These are phyloP conservation scores for Xylocopa sonorina DNA, from an alignment of 1,140 invertebrate species.

Conservation along the genomic window DNA sequence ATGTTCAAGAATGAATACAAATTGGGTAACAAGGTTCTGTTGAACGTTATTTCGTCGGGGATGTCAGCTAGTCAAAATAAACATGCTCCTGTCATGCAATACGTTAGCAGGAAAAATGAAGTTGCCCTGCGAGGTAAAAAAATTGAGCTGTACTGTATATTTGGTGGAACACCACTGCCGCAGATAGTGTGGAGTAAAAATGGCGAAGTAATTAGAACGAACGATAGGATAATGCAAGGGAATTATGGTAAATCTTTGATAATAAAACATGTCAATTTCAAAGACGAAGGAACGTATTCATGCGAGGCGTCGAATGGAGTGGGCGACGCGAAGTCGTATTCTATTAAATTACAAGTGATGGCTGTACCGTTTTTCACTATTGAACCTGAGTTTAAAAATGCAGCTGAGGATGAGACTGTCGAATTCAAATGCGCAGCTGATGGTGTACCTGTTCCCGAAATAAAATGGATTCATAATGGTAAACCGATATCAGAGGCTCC, in stretches of 20 bases:
- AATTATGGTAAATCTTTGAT: constrained; percentile 96
- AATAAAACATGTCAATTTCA: constrained; percentile 92
- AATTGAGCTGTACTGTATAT: constrained; percentile 93
- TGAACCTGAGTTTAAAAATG: constrained; percentile 94
- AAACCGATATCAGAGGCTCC: constrained; percentile 90
- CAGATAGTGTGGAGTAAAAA: constrained; percentile 93
- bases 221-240: constrained; percentile 89
- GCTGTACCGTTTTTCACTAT: constrained; percentile 95
- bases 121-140: constrained; percentile 91
- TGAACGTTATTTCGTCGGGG: constrained; percentile 90
- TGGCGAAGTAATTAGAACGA: constrained; percentile 85
- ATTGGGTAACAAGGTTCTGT: constrained; percentile 90
- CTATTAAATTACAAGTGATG: constrained; percentile 91
- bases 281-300: constrained; percentile 93
- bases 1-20: constrained; percentile 95
- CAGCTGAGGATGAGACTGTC: constrained; percentile 95
- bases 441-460: constrained; percentile 94
- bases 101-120: constrained; percentile 92
- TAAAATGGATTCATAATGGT: constrained; percentile 99
- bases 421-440: constrained; percentile 93
- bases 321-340: constrained; percentile 91
- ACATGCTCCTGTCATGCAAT: constrained; percentile 89
- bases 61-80: constrained; percentile 89
- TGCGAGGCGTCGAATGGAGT: constrained; percentile 96
- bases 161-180: constrained; percentile 93